Evolutionary conservation across 1,140 invertebrate genomes (phyloP), one percentile per base, ranked within the genome.

Genomic region (Brachionus paranguensis): DNA sequence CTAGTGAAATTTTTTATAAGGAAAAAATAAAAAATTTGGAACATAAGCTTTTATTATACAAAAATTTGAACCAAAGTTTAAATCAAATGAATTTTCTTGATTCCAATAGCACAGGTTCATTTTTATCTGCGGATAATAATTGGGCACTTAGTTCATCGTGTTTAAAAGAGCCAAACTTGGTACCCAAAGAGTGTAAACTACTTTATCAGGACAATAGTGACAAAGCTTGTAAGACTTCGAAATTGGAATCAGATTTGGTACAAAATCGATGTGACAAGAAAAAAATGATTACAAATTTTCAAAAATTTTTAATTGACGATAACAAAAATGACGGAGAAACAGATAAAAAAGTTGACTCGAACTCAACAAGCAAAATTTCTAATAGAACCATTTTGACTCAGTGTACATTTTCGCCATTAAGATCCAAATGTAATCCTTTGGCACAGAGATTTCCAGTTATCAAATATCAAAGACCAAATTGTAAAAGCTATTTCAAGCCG

Each of bases 51-150:
- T 43, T 37, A 8, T 72, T 72, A 43, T 72, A 72, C 68, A 43
- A 72, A 43, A 72, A 70, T 37, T 70, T 70, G 37, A 70, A 70
- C 33, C 27, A 70, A 70, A 70, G 33, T 70, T 37, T 70, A n/a
- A 33, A 20, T n/a, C 3, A 3, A 12, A 45, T 72, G 2, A 72
- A 72, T 20, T 20, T 10, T 20, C 3, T 43, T 10, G n/a, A 72
- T 11, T 72, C 33, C 4, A 72, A 72, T 10, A 12, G 4, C 8
- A 41, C 17, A 1, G 43, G 37, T 72, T 20, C n/a, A n/a, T 20
- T 10, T 72, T 72, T 1, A 3, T 17, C 14, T 10, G 2, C 10
- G 14, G 10, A 20, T 1, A 20, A 60, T 1, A 60, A 60, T 60
- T 20, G 17, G n/a, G 10, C 10, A 10, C 8, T 10, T 20, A 24